Base-by-base conservation (phyloP, 2,113 vertebrate genomes). In the Trogon surrucura region DNA sequence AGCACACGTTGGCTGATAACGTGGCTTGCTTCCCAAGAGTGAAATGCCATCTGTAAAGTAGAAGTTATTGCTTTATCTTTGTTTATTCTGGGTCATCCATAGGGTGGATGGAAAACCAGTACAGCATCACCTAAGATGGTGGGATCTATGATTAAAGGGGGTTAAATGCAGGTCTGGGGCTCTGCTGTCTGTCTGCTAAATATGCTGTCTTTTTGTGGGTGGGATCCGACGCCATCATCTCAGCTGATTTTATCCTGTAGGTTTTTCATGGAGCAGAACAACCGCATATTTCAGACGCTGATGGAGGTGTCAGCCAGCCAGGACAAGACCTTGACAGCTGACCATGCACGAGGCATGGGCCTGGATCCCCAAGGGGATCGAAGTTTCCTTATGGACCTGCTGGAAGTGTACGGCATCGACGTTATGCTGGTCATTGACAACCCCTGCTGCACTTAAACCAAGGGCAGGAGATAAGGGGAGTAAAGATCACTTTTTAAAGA, bases 181-280 rank as follows among this genome's bases (percentile, higher is more conserved):
- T 50, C 36, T 89, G 67, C 9, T 80, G 62, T 88, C n/a, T 25
- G 11, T 51, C 41, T 60, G 23, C 30, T 32, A 47, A 79, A 66
- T 27, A 48, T 9, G 21, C 21, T 50, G 34, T 38, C 66, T 86
- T 86, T 30, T 4, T 56, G 27, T 13, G 23, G 11, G 7, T 36
- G 44, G 41, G 10, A 30, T 64, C n/a, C 53, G 11, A 3, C 27
- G 41, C 70, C 7, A 11, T 41, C 13, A 27, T 26, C 84, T 85
- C 23, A 3, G 2, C 74, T 85, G 38, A 50, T 44, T 97, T 50
- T 61, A 27, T 70, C 75, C 86, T 30, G 2, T n/a, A 99, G 99
- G 97, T 99, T 99, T 97, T 99, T 99, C 97, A 99, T 99, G 97
- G 99, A 99, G 96, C 98, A 99, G 83, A 99, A 99, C 95, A 99